A percentile compares a stretch with the other conserved stretches of the same genome.
Evolutionary conservation across 2,113 vertebrate species (phyloP).

Genomic region (Lepisosteus oculatus): DNA sequence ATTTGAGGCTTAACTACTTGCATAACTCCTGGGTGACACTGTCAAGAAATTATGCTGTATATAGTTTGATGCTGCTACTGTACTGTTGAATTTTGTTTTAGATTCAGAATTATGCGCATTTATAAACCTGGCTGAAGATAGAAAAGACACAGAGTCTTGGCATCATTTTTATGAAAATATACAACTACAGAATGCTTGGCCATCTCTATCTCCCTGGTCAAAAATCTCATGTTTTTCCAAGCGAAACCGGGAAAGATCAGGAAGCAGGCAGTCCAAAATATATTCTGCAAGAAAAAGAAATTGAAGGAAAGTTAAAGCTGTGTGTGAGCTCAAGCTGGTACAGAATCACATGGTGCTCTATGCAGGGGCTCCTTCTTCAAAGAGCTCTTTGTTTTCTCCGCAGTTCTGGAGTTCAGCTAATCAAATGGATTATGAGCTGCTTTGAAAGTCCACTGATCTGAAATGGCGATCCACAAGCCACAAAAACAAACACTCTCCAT

Average conservation of each 20-base stretch:
- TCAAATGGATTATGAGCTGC: conserved; percentile 67
- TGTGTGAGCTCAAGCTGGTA: conserved; percentile 57
- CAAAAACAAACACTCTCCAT: conserved; percentile 55
- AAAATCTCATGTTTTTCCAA: too few species aligned
- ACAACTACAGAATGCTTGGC: too few species aligned
- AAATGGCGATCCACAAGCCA: conserved; percentile 40
- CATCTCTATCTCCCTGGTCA: too few species aligned
- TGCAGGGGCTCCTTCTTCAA: conserved; percentile 55
- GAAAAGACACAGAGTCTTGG: too few species aligned
- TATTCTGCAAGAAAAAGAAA: conserved; percentile 32
- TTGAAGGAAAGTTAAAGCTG: conserved; percentile 34
- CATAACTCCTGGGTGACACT: too few species aligned
- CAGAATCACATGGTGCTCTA: conserved; percentile 58
- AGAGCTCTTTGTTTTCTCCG: conserved; percentile 61
- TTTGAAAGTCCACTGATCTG: conserved; percentile 56
- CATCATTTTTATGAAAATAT: too few species aligned
- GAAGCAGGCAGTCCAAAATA: conserved; percentile 17
- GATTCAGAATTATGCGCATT: too few species aligned
- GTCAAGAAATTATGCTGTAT: too few species aligned
- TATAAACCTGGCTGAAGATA: too few species aligned
- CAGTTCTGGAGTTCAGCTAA: conserved; percentile 61
- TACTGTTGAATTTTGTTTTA: too few species aligned
- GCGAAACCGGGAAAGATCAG: neutral
- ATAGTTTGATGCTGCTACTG: too few species aligned
- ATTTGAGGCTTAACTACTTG: too few species aligned